These are phyloP conservation scores for Tanypteryx hageni DNA, from an alignment of 2,888 invertebrate genomes.

Conservation along the genomic window DNA sequence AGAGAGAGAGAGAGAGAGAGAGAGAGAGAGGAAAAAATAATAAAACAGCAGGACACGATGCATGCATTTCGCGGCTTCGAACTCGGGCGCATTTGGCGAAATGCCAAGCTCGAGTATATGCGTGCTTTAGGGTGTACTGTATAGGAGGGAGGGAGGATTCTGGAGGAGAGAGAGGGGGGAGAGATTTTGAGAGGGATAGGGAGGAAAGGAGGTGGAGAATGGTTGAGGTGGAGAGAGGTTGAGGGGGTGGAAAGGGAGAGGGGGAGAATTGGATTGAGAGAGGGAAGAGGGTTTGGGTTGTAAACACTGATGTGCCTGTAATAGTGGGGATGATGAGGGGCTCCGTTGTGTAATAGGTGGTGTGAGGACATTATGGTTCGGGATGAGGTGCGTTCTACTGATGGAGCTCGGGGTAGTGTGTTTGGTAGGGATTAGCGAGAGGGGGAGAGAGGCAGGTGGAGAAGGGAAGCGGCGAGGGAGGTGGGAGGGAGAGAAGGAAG, in stretches of 20 bases:
- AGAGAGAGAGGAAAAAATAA: not conserved
- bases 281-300: not conserved
- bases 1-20: not conserved
- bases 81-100: constrained; percentile 54
- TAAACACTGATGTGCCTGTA: constrained; percentile 30
- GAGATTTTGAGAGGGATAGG: not conserved
- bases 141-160: not conserved
- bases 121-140: not conserved
- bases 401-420: constrained; percentile 2
- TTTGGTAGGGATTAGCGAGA: constrained; percentile 30
- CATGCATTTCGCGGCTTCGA: constrained; percentile 62
- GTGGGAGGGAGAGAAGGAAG: not conserved
- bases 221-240: not conserved
- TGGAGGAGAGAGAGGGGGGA: too few relatives aligned
- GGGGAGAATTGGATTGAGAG: not conserved
- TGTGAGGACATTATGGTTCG: constrained; percentile 44
- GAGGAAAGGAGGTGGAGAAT: not conserved
- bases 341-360: constrained; percentile 37
- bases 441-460: not conserved
- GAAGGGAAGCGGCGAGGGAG: too few relatives aligned
- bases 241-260: not conserved
- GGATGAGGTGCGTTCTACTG: constrained; percentile 36
- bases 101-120: constrained; percentile 53
- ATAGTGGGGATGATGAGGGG: constrained; percentile 38
- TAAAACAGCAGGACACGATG: not conserved